phyloP scores from a whole-genome alignment of 2,888 invertebrate genomes.

The Emesis russula region DNA sequence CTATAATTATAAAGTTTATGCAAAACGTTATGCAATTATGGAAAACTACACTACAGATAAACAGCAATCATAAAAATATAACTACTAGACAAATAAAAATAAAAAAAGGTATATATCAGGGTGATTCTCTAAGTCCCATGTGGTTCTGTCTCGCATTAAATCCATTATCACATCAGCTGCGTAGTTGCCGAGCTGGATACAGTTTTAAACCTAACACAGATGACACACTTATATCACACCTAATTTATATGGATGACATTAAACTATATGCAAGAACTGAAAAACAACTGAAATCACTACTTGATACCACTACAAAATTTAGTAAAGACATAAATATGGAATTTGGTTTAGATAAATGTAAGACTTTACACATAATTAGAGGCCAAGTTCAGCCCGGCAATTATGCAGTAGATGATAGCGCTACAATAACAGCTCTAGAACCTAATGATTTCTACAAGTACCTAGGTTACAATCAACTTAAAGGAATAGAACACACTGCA shows the following conservation, averaged over 20 bases:
- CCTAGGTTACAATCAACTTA: constrained; percentile 16
- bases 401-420: neutral
- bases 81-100: constrained; percentile 20
- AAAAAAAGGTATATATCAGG: constrained; percentile 36
- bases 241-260: no score
- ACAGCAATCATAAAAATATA: neutral
- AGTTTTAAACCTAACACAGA: constrained; percentile 6
- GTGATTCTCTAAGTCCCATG: constrained; percentile 51
- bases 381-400: constrained; percentile 34
- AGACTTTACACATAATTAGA: constrained; percentile 38
- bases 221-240: constrained; percentile 34
- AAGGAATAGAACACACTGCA: neutral
- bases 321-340: constrained; percentile 53
- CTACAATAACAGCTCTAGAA: constrained; percentile 7
- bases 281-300: constrained; percentile 43
- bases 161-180: constrained; percentile 20
- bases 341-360: constrained; percentile 54
- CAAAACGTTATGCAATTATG: neutral
- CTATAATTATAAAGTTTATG: constrained; percentile 3
- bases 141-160: constrained; percentile 71
- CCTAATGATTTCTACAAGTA: constrained; percentile 10
- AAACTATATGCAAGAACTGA: constrained; percentile 13
- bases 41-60: neutral
- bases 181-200: neutral
- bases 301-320: constrained; percentile 40